A percentile compares a stretch with the other conserved stretches of the same genome.
These are phyloP conservation scores for Drosophila tanythrix DNA, from an alignment of 2,888 invertebrate genomes.

Conservation along the genomic window DNA sequence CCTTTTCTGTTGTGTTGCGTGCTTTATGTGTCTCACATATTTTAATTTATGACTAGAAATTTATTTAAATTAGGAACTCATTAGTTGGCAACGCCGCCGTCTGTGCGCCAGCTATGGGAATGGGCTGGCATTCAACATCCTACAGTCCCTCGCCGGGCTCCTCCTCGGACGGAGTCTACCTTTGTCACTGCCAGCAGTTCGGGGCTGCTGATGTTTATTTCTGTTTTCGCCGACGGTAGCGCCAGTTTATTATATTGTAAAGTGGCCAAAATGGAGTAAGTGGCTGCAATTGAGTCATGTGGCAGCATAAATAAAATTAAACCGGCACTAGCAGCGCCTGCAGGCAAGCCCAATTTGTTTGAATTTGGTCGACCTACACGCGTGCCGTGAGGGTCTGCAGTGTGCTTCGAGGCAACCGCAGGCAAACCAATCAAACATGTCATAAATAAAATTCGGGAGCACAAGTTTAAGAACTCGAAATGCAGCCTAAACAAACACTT, in stretches of 20 bases:
- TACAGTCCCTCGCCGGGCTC: not conserved
- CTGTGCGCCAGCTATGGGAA: slow-evolving; percentile 24
- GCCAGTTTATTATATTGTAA: slow-evolving; percentile 71
- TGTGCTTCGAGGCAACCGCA: slow-evolving; percentile 24
- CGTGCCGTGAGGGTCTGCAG: slow-evolving; percentile 50
- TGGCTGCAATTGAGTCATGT: slow-evolving; percentile 77
- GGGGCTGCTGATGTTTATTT: slow-evolving; percentile 50
- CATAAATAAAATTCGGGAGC: slow-evolving; percentile 74
- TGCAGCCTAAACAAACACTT: slow-evolving; percentile 73
- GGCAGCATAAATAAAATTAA: slow-evolving; percentile 60
- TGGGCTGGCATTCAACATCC: slow-evolving; percentile 7
- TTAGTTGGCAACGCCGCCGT: slow-evolving; percentile 67
- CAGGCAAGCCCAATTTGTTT: slow-evolving; percentile 34
- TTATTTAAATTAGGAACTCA: slow-evolving; percentile 82
- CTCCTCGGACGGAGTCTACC: not conserved
- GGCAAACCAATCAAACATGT: slow-evolving; percentile 72
- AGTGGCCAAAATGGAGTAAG: slow-evolving; percentile 72
- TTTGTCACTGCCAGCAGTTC: slow-evolving; percentile 14
- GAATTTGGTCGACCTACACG: slow-evolving; percentile 18
- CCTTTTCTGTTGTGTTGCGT: slow-evolving; percentile 28
- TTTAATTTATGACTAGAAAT: slow-evolving; percentile 79
- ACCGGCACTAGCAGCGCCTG: slow-evolving; percentile 10
- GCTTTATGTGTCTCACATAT: slow-evolving; percentile 68
- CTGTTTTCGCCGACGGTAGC: slow-evolving; percentile 40
- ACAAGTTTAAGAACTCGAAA: slow-evolving; percentile 47